Base-by-base conservation (phyloP, 1,140 invertebrate species). In the Atta colombica region DNA sequence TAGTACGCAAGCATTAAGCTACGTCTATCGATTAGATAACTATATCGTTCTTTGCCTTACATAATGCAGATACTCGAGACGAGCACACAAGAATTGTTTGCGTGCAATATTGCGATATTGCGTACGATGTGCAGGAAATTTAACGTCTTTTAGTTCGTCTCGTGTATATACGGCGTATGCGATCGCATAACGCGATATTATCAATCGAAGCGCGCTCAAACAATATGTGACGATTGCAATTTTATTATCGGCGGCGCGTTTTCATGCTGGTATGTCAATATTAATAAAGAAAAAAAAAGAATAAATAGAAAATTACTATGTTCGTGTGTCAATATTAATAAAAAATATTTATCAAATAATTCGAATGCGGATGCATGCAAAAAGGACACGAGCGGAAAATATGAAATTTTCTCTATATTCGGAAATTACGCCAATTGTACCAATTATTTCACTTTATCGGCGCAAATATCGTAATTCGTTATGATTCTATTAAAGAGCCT, bases 1-100 rank as follows among this genome's bases (percentile, higher is more conserved):
- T 39, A 74, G 39, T 75, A 61, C 39, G 55, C 68, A 61, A 61
- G 55, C 49, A 75, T 84, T 75, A 84, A 74, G 39, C 65, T 60
- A 58, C 65, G 31, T 84, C 12, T 75, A 84, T 84, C 71, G 80
- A 84, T 84, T 75, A 84, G 55, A 74, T 75, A 84, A 84, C 68
- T 75, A 84, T 63, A 74, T 84, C 58, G 69, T 75, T 84, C 68
- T 75, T 82, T 72, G 78, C 35, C 39, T 74, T 63, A 75, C n/a
- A 75, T 84, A 74, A 84, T 75, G 69, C 80, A 74, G 39, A 55
- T 74, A 75, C 80, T 84, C 16, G 39, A 84, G 80, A 74, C n/a
- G 80, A 84, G 55, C 80, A 74, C 28, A 84, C 80, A 63, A 63
- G 55, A 61, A 84, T 35, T 74, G 80, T 84, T 75, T 84, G 39